Percentiles rank a stretch among this genome's conserved stretches.
phyloP scores from a whole-genome alignment of 2,888 invertebrate genomes.

The Atherix ibis region DNA sequence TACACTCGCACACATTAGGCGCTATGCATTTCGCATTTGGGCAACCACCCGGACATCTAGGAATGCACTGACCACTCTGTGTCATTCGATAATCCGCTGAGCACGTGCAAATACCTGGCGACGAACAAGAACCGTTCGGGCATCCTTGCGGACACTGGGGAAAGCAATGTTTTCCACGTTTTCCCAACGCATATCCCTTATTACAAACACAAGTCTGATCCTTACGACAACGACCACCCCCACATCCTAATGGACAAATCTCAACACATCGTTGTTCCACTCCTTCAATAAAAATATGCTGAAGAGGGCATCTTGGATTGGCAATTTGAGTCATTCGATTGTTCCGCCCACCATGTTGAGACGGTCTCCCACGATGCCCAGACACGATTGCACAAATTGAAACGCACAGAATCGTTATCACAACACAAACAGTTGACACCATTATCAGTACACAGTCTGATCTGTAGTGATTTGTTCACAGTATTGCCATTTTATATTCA shows the following conservation, averaged over 20 bases:
- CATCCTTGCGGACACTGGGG: constrained; percentile 28
- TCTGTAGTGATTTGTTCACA: no score
- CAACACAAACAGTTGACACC: no score
- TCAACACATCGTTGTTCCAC: no score
- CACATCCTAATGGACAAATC: constrained; percentile 3
- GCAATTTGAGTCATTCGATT: no score
- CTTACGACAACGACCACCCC: constrained; percentile 18
- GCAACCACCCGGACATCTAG: constrained; percentile 14
- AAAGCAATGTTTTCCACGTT: constrained; percentile 29
- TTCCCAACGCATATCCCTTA: constrained; percentile 3
- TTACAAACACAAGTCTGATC: constrained; percentile 16
- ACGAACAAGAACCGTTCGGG: constrained; percentile 28
- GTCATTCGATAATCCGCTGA: constrained; percentile 10
- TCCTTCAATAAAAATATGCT: no score
- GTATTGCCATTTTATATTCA: no score
- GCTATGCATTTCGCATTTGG: constrained; percentile 23
- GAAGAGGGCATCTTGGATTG: no score
- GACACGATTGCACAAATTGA: no score
- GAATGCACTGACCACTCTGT: constrained; percentile 5
- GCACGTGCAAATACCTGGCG: constrained; percentile 14
- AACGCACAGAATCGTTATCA: no score
- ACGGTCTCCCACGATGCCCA: no score
- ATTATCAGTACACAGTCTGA: no score
- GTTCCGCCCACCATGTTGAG: no score
- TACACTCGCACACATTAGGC: constrained; percentile 16